These are phyloP conservation scores for Callosobruchus maculatus DNA, from an alignment of 2,888 invertebrate genomes.

Conservation along the genomic window DNA sequence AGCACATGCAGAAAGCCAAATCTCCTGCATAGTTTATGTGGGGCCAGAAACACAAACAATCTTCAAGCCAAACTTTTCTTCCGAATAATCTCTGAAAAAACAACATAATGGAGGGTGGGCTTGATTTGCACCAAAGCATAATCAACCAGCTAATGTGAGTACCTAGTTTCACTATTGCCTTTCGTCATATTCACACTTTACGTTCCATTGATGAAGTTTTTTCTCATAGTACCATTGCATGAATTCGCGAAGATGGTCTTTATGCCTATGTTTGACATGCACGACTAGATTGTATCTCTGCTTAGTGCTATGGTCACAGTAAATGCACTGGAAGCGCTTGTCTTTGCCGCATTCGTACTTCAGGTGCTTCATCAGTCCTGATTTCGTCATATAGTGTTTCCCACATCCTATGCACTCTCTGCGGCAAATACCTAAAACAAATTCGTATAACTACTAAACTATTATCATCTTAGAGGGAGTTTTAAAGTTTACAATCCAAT, in stretches of 20 bases:
- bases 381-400: neutral
- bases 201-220: neutral
- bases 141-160: too few species aligned
- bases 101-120: too few species aligned
- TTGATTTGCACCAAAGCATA: too few species aligned
- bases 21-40: too few species aligned
- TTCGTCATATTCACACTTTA: neutral
- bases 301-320: conserved; percentile 38
- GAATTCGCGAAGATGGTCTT: conserved; percentile 7
- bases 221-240: neutral
- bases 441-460: neutral
- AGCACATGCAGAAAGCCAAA: too few species aligned
- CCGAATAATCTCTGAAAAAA: too few species aligned
- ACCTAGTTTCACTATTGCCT: neutral
- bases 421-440: neutral
- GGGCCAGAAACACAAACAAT: too few species aligned
- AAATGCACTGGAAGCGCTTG: conserved; percentile 34
- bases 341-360: conserved; percentile 31
- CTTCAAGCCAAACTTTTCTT: too few species aligned
- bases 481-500: neutral
- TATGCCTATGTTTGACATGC: conserved; percentile 37
- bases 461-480: neutral
- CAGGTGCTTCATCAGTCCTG: neutral
- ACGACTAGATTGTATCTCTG: conserved; percentile 33
- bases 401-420: conserved; percentile 1